phyloP scores from a whole-genome alignment of 2,797 vertebrate genomes.

The Phyllotis vaccarum region DNA sequence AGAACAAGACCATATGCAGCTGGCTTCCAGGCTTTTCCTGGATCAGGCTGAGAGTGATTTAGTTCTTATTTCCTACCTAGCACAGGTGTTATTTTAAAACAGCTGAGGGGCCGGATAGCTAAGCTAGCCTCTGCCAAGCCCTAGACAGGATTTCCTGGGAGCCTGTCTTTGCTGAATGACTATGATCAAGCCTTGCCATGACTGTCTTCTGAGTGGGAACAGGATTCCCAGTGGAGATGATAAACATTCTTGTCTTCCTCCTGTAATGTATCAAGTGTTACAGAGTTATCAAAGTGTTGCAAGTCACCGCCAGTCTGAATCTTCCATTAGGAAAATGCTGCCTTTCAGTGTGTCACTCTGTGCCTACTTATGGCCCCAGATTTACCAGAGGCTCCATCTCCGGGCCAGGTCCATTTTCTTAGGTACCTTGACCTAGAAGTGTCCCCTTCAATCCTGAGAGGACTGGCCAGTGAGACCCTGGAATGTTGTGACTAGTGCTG shows the following conservation, averaged over 20 bases:
- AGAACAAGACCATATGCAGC: background rate
- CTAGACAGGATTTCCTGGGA: slow-evolving; percentile 23
- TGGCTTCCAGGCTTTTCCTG: background rate
- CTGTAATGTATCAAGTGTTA: slow-evolving; percentile 31
- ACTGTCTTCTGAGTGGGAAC: background rate
- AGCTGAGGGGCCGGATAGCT: background rate
- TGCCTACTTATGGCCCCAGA: background rate
- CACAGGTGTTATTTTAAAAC: background rate
- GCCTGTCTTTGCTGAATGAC: background rate
- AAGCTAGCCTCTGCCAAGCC: background rate
- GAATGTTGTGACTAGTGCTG: slow-evolving; percentile 8
- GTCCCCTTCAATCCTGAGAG: slow-evolving; percentile 20
- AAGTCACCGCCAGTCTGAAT: background rate
- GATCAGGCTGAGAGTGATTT: background rate
- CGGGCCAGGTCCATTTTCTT: background rate
- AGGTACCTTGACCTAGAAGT: slow-evolving; percentile 36
- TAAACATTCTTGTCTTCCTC: slow-evolving; percentile 35
- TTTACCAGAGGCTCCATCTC: background rate
- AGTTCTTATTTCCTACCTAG: background rate
- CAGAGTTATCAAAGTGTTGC: background rate
- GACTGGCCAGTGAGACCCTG: background rate
- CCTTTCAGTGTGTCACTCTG: background rate
- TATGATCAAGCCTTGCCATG: background rate
- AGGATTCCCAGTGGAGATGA: slow-evolving; percentile 21
- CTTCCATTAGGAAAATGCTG: slow-evolving; percentile 31